Percentiles rank a stretch among this genome's conserved stretches.
phyloP scores from a whole-genome alignment of 2,888 invertebrate genomes.

The Lasioglossum vierecki region DNA sequence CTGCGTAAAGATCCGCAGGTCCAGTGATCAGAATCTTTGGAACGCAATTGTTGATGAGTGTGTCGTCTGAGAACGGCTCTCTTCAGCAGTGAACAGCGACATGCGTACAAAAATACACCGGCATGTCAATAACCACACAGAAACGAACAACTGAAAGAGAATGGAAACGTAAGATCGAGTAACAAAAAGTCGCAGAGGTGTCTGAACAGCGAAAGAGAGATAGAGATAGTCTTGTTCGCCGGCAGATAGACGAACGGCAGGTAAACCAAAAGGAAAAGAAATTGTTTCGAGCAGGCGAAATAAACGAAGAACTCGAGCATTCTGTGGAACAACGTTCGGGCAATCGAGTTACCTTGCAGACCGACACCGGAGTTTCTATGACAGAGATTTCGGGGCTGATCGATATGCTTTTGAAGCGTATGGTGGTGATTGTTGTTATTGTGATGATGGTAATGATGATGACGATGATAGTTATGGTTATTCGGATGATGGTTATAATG shows the following conservation, averaged over 20 bases:
- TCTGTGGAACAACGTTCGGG: slow-evolving; percentile 71
- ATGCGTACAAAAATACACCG: slow-evolving; percentile 18
- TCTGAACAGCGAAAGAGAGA: not conserved
- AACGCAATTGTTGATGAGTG: not conserved
- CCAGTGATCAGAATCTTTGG: not conserved
- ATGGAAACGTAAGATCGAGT: not conserved
- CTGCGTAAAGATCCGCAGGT: not conserved
- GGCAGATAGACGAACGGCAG: slow-evolving; percentile 8
- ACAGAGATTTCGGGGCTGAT: slow-evolving; percentile 85
- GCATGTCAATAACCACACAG: slow-evolving; percentile 6
- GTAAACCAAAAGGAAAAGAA: not conserved
- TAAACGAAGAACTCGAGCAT: slow-evolving; percentile 67
- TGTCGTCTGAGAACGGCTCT: not conserved
- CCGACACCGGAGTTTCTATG: slow-evolving; percentile 87
- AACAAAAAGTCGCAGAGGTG: not conserved
- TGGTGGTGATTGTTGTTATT: slow-evolving; percentile 85
- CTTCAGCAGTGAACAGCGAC: slow-evolving; percentile 16
- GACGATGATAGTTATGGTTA: slow-evolving; percentile 87
- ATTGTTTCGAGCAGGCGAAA: slow-evolving; percentile 46
- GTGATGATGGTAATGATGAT: slow-evolving; percentile 86
- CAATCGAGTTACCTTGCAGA: slow-evolving; percentile 85
- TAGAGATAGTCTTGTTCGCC: slow-evolving; percentile 1
- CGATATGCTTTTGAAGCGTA: slow-evolving; percentile 85
- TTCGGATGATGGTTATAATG: slow-evolving; percentile 85
- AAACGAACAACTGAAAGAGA: not conserved